A percentile compares a stretch with the other conserved stretches of the same genome.
Conservation (phyloP, 2,888 invertebrate species). For the Amphimallon solstitiale region DNA sequence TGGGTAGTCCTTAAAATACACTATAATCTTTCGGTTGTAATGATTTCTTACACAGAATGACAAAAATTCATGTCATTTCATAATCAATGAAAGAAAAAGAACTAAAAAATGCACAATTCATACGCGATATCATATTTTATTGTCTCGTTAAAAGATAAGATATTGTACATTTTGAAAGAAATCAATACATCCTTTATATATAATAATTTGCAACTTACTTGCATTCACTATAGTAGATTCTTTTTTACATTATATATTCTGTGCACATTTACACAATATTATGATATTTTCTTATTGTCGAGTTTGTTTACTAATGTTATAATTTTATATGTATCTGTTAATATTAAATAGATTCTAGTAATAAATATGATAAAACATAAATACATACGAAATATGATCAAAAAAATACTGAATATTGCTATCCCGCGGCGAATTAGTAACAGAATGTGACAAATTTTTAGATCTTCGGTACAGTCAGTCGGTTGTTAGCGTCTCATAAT, state of each 20-base stretch:
- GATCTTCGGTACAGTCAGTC: too few species aligned
- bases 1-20: constrained; percentile 22
- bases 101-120: not conserved
- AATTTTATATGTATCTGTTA: constrained; percentile 21
- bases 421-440: too few species aligned
- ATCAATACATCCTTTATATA: not conserved
- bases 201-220: constrained; percentile 5
- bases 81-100: not conserved
- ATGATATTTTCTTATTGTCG: constrained; percentile 8
- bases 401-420: too few species aligned
- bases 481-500: too few species aligned
- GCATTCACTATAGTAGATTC: constrained; percentile 19
- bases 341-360: constrained; percentile 11
- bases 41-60: constrained; percentile 6
- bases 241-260: constrained; percentile 21
- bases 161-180: not conserved
- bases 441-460: too few species aligned
- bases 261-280: constrained; percentile 19
- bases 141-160: not conserved
- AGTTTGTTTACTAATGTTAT: constrained; percentile 37
- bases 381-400: too few species aligned
- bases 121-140: not conserved
- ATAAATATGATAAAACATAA: not conserved
- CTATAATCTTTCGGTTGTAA: not conserved
- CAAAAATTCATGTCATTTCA: too few species aligned